Percentiles rank a stretch among this genome's conserved stretches.
Evolutionary conservation across 2,888 invertebrate genomes (phyloP).

Genomic region (Papilio gigon): DNA sequence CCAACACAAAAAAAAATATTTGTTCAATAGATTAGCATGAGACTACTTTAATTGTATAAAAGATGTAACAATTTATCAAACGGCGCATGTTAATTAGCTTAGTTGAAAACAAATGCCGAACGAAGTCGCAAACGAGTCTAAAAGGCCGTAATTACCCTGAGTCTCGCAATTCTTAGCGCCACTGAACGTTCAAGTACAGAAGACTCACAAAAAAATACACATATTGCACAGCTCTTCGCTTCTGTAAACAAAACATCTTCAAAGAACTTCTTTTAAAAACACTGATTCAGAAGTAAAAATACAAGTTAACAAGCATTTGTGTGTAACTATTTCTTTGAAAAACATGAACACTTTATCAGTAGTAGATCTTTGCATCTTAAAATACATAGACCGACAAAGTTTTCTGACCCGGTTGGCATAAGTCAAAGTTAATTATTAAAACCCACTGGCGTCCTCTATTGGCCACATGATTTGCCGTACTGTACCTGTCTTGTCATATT

Average conservation of each 20-base stretch:
- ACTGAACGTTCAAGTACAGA: conserved; percentile 17
- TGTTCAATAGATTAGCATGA: no score
- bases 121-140: conserved; percentile 14
- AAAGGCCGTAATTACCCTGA: conserved; percentile 30
- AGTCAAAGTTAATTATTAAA: no score
- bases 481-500: no score
- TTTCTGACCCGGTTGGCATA: no score
- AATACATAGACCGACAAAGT: no score
- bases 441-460: no score
- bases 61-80: not conserved
- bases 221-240: conserved; percentile 16
- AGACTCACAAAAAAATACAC: conserved; percentile 24
- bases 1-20: no score
- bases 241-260: conserved; percentile 21
- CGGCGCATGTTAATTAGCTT: conserved; percentile 2
- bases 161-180: conserved; percentile 30
- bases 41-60: not conserved
- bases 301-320: not conserved
- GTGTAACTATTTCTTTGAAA: no score
- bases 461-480: no score
- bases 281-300: conserved; percentile 17
- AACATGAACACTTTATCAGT: no score
- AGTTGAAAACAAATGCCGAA: not conserved
- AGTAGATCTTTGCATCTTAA: no score
- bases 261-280: conserved; percentile 5